Conservation (phyloP, 2,888 invertebrate species). For the Lapara coniferarum region DNA sequence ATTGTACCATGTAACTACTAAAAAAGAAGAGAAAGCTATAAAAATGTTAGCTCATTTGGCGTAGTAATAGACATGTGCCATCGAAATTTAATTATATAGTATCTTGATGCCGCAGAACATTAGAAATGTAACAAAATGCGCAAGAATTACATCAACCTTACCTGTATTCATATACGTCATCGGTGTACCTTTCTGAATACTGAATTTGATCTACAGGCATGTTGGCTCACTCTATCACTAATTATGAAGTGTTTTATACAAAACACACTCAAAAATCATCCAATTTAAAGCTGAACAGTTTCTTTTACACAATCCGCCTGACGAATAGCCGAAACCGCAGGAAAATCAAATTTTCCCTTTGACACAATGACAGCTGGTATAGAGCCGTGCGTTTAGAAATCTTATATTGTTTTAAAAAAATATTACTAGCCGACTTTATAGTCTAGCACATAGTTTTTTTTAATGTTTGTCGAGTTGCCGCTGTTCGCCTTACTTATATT, state of each 20-base stretch:
- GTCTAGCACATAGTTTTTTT: too few relatives aligned
- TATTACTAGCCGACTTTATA: background rate
- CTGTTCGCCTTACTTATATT: too few relatives aligned
- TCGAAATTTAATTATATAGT: background rate
- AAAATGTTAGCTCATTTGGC: background rate
- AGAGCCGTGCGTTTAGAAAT: background rate
- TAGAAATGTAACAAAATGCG: constrained; percentile 1
- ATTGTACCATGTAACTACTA: constrained; percentile 1
- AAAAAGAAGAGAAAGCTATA: background rate
- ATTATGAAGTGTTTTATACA: background rate
- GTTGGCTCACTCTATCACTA: constrained; percentile 28
- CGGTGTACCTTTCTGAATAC: constrained; percentile 95
- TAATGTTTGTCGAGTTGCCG: too few relatives aligned
- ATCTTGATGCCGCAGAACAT: background rate
- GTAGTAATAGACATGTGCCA: background rate
- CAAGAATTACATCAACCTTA: constrained; percentile 56
- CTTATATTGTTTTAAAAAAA: background rate
- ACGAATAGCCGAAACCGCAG: constrained; percentile 19
- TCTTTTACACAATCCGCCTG: constrained; percentile 2
- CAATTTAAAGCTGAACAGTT: background rate
- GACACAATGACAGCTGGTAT: constrained; percentile 18
- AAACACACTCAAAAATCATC: background rate
- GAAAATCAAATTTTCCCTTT: constrained; percentile 26
- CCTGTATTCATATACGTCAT: constrained; percentile 95
- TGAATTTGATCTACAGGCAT: constrained; percentile 93